Evolutionary conservation across 1,140 invertebrate genomes (phyloP).

Genomic region (Conus ventricosus): DNA sequence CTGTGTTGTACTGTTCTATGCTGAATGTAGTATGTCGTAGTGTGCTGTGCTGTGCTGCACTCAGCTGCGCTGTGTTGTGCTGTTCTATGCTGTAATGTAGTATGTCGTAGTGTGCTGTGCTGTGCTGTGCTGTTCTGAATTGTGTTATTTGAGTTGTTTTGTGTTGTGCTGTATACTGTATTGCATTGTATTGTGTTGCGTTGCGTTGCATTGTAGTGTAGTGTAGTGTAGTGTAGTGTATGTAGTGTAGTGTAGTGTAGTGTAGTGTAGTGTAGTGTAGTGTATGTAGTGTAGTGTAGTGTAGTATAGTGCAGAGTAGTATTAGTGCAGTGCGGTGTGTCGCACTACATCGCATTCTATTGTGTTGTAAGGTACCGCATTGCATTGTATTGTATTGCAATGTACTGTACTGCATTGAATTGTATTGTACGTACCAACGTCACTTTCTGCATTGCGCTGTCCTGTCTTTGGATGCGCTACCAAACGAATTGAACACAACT

Average conservation of each 20-base stretch:
- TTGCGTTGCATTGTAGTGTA: not conserved
- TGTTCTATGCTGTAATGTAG: not conserved
- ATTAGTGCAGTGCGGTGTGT: not conserved
- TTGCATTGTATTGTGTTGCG: not conserved
- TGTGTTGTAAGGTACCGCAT: too few species aligned
- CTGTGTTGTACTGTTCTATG: not conserved
- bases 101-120: not conserved
- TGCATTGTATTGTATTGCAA: too few species aligned
- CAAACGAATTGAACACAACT: too few species aligned
- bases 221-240: not conserved
- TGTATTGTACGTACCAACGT: too few species aligned
- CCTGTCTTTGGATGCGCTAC: too few species aligned
- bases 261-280: not conserved
- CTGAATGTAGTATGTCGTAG: not conserved
- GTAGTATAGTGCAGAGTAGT: not conserved
- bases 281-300: not conserved
- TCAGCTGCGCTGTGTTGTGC: too few species aligned
- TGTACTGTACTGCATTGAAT: too few species aligned
- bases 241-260: not conserved
- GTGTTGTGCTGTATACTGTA: not conserved
- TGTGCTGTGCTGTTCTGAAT: not conserved
- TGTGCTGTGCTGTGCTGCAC: not conserved
- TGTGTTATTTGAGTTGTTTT: not conserved
- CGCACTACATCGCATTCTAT: not conserved
- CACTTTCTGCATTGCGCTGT: too few species aligned